phyloP scores from a whole-genome alignment of 2,888 invertebrate genomes.

The Apeira syringaria region DNA sequence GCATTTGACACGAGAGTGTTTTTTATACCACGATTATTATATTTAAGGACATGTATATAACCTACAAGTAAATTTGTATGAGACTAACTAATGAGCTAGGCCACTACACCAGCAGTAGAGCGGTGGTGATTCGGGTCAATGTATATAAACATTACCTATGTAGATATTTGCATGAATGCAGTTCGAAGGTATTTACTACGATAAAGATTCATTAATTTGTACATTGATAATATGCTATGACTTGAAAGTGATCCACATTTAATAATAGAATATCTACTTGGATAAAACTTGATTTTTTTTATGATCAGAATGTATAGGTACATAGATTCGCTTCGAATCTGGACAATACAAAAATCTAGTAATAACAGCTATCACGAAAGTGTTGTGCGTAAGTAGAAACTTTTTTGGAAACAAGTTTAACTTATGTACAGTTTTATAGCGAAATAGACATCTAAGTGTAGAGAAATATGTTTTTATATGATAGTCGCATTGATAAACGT shows the following conservation, averaged over 20 bases:
- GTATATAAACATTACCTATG: no score
- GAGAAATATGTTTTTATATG: slow-evolving; percentile 46
- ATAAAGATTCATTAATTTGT: slow-evolving; percentile 10
- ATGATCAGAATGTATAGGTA: slow-evolving; percentile 31
- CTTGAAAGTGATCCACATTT: slow-evolving; percentile 20
- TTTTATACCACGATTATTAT: slow-evolving; percentile 43
- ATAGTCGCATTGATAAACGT: slow-evolving; percentile 51
- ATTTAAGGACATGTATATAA: slow-evolving; percentile 4
- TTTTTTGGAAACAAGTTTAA: slow-evolving; percentile 55
- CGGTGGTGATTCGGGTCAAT: slow-evolving; percentile 1
- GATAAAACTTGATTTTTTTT: not conserved
- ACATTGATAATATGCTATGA: slow-evolving; percentile 13
- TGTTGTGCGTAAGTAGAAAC: slow-evolving; percentile 79
- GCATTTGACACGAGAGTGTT: slow-evolving; percentile 63
- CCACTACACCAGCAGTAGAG: slow-evolving; percentile 13
- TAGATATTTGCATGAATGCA: no score
- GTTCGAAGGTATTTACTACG: no score
- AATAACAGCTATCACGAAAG: slow-evolving; percentile 65
- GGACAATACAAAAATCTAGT: slow-evolving; percentile 49
- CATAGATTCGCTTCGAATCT: slow-evolving; percentile 40
- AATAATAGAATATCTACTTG: slow-evolving; percentile 22
- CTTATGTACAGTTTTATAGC: slow-evolving; percentile 61
- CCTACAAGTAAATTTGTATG: slow-evolving; percentile 38
- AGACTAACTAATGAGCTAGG: slow-evolving; percentile 36
- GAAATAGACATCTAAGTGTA: slow-evolving; percentile 46